Evolutionary conservation across 2,888 invertebrate species (phyloP).

Genomic region (Dusona sp.): DNA sequence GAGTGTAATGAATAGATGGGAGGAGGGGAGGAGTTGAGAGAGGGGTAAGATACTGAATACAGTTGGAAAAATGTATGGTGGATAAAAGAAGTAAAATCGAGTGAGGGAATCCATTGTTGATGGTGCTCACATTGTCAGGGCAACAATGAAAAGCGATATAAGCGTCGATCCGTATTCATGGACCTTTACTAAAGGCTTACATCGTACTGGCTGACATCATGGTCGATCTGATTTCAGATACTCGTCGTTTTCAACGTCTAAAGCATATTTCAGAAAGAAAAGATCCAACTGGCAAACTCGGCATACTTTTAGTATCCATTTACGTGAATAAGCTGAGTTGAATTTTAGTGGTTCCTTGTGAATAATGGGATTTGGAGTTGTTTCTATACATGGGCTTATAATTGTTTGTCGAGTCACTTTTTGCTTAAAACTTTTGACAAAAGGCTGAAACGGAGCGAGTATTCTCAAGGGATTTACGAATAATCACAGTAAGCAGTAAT

Average conservation of each 20-base stretch:
- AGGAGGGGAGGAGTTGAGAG: conserved; percentile 4
- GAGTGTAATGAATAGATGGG: conserved; percentile 36
- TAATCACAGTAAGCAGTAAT: background rate
- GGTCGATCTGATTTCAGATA: conserved; percentile 10
- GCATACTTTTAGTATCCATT: background rate
- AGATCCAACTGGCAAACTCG: background rate
- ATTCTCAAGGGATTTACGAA: background rate
- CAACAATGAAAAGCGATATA: conserved; percentile 69
- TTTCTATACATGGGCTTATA: background rate
- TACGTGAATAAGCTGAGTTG: background rate
- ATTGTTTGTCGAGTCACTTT: conserved; percentile 11
- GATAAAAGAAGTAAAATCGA: conserved; percentile 51
- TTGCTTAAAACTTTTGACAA: conserved; percentile 3
- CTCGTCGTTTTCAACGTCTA: conserved; percentile 2
- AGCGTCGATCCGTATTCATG: conserved; percentile 45
- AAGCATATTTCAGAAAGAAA: conserved; percentile 1
- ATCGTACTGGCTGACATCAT: background rate
- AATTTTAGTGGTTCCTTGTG: background rate
- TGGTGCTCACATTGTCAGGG: conserved; percentile 67
- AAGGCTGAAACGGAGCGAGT: background rate
- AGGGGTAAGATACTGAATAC: conserved; percentile 38
- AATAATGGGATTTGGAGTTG: background rate
- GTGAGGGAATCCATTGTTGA: conserved; percentile 67
- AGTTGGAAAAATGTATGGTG: conserved; percentile 30
- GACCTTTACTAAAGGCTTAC: conserved; percentile 27